Percentiles rank a stretch among this genome's conserved stretches.
These are phyloP conservation scores for Parambassis ranga DNA, from an alignment of 2,797 vertebrate genomes.

Conservation along the genomic window DNA sequence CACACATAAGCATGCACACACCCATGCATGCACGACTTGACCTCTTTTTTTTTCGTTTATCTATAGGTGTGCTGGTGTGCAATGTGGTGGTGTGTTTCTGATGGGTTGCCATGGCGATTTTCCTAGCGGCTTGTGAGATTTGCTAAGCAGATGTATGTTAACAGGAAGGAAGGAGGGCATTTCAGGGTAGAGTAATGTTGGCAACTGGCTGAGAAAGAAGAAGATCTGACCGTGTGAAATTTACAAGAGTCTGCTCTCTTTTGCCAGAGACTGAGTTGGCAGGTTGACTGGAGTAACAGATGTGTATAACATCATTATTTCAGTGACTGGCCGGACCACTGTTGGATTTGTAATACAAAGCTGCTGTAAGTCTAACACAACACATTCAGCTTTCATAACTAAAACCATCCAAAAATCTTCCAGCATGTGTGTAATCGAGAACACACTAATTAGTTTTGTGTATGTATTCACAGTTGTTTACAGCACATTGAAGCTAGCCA, in stretches of 20 bases:
- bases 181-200: conserved; percentile 6
- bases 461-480: no score
- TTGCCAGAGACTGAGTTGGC: conserved; percentile 8
- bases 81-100: conserved; percentile 28
- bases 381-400: background rate
- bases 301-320: conserved; percentile 36
- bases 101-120: conserved; percentile 59
- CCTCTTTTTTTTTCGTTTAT: conserved; percentile 29
- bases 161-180: conserved; percentile 37
- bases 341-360: conserved; percentile 22
- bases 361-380: conserved; percentile 17
- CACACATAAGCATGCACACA: background rate
- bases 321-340: background rate
- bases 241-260: background rate
- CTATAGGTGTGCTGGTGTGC: conserved; percentile 17
- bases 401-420: conserved; percentile 14
- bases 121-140: conserved; percentile 52
- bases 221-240: conserved; percentile 38
- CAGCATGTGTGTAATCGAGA: background rate
- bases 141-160: conserved; percentile 62
- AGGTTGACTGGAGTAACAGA: conserved; percentile 20
- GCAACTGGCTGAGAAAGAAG: background rate
- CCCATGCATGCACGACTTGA: conserved; percentile 32
- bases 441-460: background rate
- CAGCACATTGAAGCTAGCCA: background rate